phyloP scores from a whole-genome alignment of 2,113 vertebrate species.

The Coptodon rendalli region DNA sequence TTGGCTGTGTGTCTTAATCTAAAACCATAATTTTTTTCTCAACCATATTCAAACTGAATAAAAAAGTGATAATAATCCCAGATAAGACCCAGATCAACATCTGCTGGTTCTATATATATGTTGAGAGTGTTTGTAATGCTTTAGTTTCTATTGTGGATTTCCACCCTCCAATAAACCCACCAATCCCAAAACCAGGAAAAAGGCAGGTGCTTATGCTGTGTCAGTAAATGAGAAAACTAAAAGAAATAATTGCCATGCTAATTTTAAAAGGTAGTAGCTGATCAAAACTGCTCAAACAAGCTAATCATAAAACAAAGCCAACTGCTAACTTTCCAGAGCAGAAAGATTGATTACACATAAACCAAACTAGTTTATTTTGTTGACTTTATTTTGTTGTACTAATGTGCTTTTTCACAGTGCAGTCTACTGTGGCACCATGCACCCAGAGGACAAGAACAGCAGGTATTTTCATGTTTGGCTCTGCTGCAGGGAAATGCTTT shows the following conservation, averaged over 20 bases:
- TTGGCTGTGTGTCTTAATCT: not conserved
- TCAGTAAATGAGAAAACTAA: not conserved
- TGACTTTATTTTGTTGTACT: not conserved
- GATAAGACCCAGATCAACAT: not conserved
- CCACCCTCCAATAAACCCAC: not conserved
- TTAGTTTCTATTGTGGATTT: not conserved
- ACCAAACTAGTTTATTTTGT: not conserved
- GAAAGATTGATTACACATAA: not conserved
- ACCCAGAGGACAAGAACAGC: not conserved
- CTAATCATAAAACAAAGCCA: not conserved
- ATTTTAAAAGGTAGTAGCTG: not conserved
- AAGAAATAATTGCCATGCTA: not conserved
- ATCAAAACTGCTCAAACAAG: not conserved
- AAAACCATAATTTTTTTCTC: not conserved
- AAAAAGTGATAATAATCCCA: not conserved
- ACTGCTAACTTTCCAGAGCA: not conserved
- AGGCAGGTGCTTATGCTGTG: not conserved
- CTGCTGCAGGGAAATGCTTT: not conserved
- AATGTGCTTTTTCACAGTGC: not conserved
- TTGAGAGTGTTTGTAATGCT: not conserved
- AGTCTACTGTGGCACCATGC: not conserved
- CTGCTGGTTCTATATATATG: not conserved
- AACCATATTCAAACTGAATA: not conserved
- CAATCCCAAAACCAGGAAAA: not conserved
- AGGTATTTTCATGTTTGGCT: not conserved